These are phyloP conservation scores for Galemys pyrenaicus DNA, from an alignment of 2,113 vertebrate genomes.

Conservation along the genomic window DNA sequence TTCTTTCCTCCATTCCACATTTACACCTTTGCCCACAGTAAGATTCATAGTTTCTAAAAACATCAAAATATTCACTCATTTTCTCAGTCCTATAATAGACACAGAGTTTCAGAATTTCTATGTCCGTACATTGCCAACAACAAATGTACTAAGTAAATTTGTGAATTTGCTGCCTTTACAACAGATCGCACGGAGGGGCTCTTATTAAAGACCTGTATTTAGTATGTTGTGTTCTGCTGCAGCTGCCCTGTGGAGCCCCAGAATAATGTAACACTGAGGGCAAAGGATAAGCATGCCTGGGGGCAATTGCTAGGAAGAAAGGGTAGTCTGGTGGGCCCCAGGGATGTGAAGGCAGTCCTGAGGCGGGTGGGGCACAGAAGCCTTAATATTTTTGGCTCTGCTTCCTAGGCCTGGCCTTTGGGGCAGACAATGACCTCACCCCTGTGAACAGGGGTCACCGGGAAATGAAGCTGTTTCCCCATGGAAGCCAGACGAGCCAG, in stretches of 20 bases:
- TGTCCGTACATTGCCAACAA: neutral
- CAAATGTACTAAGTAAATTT: neutral
- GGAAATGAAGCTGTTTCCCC: neutral
- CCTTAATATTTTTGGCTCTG: neutral
- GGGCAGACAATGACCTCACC: neutral
- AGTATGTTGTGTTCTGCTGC: neutral
- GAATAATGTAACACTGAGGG: neutral
- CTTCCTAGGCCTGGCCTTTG: neutral
- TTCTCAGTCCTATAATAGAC: neutral
- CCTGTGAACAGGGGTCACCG: no score
- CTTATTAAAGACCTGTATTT: neutral
- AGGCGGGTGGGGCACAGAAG: neutral
- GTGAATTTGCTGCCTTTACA: neutral
- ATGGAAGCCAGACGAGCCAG: neutral
- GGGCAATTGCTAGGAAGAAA: neutral
- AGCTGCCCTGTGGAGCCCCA: neutral
- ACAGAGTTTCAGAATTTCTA: neutral
- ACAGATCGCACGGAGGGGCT: neutral
- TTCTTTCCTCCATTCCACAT: neutral
- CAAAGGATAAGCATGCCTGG: neutral
- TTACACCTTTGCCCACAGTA: neutral
- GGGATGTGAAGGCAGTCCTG: neutral
- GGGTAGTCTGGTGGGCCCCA: neutral
- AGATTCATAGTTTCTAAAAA: neutral
- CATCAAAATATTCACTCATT: conserved; percentile 15